A percentile compares a stretch with the other conserved stretches of the same genome.
These are phyloP conservation scores for Platycnemis pennipes DNA, from an alignment of 2,888 invertebrate species.

Conservation along the genomic window DNA sequence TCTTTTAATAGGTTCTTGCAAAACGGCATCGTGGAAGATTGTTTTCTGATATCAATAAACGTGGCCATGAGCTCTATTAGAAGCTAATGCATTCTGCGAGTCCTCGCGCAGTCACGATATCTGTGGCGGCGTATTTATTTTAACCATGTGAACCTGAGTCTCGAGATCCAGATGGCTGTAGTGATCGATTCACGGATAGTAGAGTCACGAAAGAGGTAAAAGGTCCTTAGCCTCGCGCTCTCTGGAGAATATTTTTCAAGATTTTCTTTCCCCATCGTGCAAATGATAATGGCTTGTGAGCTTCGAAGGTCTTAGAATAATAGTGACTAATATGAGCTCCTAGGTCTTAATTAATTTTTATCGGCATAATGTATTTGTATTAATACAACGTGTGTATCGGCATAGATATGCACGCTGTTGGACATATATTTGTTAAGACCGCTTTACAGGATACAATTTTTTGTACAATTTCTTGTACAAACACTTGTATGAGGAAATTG, in stretches of 20 bases:
- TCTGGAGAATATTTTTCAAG: background rate
- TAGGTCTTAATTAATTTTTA: too few species aligned
- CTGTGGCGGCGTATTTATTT: background rate
- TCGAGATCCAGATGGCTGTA: background rate
- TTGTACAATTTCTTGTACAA: too few species aligned
- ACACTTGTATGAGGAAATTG: too few species aligned
- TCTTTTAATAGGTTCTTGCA: background rate
- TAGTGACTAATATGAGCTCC: too few species aligned
- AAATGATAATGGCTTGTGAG: background rate
- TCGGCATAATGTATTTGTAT: too few species aligned
- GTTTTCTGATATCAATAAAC: background rate
- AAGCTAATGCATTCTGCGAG: background rate
- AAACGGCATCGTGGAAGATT: background rate
- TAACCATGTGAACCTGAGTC: background rate
- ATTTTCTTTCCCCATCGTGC: background rate
- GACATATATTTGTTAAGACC: too few species aligned
- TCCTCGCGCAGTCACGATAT: background rate
- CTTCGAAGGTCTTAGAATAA: too few species aligned
- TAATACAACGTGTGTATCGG: too few species aligned
- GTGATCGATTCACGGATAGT: constrained; percentile 18
- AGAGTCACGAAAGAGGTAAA: constrained; percentile 1
- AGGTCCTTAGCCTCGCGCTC: constrained; percentile 2
- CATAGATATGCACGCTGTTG: too few species aligned
- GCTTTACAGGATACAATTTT: too few species aligned
- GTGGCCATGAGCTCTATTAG: constrained; percentile 3